A percentile compares a stretch with the other conserved stretches of the same genome.
Conservation (phyloP, 2,888 invertebrate genomes). For the Drosophila incognita region DNA sequence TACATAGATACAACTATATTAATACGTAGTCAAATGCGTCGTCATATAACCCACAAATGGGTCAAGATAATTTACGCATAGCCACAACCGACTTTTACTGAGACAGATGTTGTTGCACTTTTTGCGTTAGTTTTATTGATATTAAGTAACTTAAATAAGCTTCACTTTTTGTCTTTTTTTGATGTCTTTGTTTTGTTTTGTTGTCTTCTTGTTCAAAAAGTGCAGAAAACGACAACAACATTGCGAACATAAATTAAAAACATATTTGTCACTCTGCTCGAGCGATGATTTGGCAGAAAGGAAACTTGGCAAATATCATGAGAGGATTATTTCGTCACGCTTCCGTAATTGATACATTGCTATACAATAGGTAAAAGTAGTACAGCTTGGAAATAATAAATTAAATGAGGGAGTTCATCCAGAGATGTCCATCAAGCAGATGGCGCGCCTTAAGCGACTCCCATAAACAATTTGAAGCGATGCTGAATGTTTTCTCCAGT, state of each 20-base stretch:
- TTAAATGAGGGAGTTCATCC: background rate
- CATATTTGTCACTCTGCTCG: conserved; percentile 9
- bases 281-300: conserved; percentile 13
- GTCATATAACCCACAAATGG: conserved; percentile 34
- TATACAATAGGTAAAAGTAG: background rate
- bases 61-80: conserved; percentile 39
- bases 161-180: background rate
- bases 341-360: background rate
- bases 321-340: conserved; percentile 13
- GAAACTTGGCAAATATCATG: background rate
- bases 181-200: too few species aligned
- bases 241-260: conserved; percentile 20
- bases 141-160: conserved; percentile 41
- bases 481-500: background rate
- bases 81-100: conserved; percentile 5
- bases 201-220: background rate
- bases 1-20: background rate
- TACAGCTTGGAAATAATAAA: background rate
- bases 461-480: background rate
- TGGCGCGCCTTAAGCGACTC: background rate
- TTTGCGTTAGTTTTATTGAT: conserved; percentile 33
- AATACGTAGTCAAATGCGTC: conserved; percentile 38
- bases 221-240: background rate
- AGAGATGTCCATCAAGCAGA: background rate
- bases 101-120: conserved; percentile 11